Evolutionary conservation across 2,113 vertebrate species (phyloP).

Genomic region (Illadopsis cleaveri): DNA sequence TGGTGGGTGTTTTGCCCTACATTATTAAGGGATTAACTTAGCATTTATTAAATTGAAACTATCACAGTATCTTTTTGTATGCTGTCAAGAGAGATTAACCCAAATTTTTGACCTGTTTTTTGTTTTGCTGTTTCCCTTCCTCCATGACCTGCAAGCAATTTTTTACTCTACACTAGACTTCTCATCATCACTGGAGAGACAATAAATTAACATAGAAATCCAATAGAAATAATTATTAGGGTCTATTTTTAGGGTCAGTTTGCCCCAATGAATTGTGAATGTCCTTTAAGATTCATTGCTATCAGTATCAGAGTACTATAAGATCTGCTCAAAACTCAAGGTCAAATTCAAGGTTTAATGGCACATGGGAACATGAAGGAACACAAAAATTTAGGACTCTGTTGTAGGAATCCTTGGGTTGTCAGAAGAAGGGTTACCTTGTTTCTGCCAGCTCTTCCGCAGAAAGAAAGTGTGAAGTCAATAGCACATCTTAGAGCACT

Average conservation of each 20-base stretch:
- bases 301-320: neutral
- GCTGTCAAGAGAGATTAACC: conserved; percentile 32
- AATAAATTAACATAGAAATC: neutral
- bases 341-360: neutral
- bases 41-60: conserved; percentile 3
- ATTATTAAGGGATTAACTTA: neutral
- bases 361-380: neutral
- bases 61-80: neutral
- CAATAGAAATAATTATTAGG: neutral
- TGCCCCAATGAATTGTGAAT: neutral
- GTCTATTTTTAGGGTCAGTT: neutral
- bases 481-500: neutral
- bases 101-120: neutral
- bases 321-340: neutral
- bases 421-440: neutral
- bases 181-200: neutral
- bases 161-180: neutral
- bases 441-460: neutral
- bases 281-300: neutral
- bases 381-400: neutral
- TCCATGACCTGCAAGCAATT: neutral
- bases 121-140: neutral
- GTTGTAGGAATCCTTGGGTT: neutral
- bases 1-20: neutral
- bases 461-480: neutral